A percentile compares a stretch with the other conserved stretches of the same genome.
phyloP scores from a whole-genome alignment of 2,888 invertebrate genomes.

The Xestia ashworthii region DNA sequence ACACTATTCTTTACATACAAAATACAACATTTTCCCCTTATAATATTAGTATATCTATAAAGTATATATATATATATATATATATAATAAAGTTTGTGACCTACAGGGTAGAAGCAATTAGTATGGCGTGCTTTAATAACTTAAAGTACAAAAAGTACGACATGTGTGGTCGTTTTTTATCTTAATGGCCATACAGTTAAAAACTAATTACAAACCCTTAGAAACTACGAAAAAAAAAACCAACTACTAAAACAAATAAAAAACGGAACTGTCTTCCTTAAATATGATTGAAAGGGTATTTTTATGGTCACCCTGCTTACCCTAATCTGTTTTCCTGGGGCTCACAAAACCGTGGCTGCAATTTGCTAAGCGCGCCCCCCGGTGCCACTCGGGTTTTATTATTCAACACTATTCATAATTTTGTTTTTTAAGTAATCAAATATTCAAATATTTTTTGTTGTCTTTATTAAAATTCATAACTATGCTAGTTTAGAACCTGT shows the following conservation, averaged over 20 bases:
- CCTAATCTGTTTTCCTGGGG: conserved; percentile 51
- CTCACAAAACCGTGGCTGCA: conserved; percentile 55
- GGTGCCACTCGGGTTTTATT: conserved; percentile 38
- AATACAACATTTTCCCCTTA: too few relatives aligned
- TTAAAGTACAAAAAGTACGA: neutral
- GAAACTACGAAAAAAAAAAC: neutral
- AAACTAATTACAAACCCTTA: conserved; percentile 5
- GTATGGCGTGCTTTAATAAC: too few relatives aligned
- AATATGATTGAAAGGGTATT: conserved; percentile 5
- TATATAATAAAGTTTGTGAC: too few relatives aligned
- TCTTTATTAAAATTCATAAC: conserved; percentile 7
- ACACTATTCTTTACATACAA: too few relatives aligned
- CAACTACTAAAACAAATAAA: neutral
- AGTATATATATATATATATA: too few relatives aligned
- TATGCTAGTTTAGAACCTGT: neutral
- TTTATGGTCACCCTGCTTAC: conserved; percentile 50
- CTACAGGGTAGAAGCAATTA: too few relatives aligned
- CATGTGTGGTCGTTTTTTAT: neutral
- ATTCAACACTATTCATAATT: conserved; percentile 41
- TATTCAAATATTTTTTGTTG: conserved; percentile 1
- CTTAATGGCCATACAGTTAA: neutral
- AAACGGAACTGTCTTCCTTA: neutral
- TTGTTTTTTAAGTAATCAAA: conserved; percentile 26
- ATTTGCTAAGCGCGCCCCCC: conserved; percentile 56
- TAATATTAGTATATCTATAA: too few relatives aligned